Evolutionary conservation across 2,113 vertebrate genomes (phyloP).

Genomic region (Ailuropoda melanoleuca): DNA sequence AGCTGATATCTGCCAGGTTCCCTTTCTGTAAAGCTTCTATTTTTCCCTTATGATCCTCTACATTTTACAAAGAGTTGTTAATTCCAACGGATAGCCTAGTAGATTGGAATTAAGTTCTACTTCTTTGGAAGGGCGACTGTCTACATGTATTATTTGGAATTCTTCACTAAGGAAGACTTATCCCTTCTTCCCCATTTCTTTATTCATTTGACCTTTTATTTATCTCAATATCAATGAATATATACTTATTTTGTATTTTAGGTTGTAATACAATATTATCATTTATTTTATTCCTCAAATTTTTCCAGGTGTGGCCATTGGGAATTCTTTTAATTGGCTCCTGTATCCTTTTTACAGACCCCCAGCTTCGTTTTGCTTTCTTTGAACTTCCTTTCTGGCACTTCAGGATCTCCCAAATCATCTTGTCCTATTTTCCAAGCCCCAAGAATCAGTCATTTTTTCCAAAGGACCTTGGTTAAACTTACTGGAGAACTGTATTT

Average conservation of each 20-base stretch:
- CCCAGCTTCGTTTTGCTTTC: neutral
- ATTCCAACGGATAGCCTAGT: neutral
- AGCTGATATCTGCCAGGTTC: neutral
- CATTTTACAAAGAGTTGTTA: neutral
- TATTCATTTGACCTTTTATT: neutral
- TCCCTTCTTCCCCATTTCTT: neutral
- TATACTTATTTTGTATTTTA: neutral
- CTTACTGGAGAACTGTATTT: neutral
- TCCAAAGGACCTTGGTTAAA: neutral
- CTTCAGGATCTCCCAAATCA: neutral
- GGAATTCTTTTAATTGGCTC: neutral
- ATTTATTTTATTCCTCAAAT: neutral
- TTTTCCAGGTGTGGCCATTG: neutral
- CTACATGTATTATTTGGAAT: neutral
- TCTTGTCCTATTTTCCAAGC: neutral
- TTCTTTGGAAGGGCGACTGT: neutral
- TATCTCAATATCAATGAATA: neutral
- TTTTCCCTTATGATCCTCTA: neutral
- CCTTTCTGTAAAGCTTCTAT: neutral
- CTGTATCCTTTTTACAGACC: neutral
- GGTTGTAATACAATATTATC: neutral
- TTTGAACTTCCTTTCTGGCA: neutral
- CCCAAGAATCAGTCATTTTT: neutral
- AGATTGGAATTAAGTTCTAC: too few species aligned
- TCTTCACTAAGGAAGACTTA: neutral